phyloP scores from a whole-genome alignment of 1,140 invertebrate species.

The Eufriesea mexicana region DNA sequence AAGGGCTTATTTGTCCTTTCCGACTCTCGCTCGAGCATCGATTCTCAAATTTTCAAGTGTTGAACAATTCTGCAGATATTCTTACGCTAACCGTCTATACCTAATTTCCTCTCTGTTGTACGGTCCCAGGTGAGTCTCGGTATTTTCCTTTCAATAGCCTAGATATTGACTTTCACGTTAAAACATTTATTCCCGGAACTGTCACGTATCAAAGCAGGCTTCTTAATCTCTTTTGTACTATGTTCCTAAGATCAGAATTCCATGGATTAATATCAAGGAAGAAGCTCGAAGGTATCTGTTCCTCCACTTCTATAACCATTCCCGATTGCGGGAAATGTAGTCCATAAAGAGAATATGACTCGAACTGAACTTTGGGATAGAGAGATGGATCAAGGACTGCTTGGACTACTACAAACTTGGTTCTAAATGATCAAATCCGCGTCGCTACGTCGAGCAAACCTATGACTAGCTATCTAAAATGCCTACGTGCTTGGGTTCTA shows the following conservation, averaged over 20 bases:
- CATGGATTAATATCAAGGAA: not conserved
- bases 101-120: not conserved
- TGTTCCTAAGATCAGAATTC: not conserved
- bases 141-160: not conserved
- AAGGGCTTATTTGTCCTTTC: constrained; percentile 30
- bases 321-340: not conserved
- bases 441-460: constrained; percentile 49
- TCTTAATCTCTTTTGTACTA: not conserved
- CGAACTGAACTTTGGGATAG: constrained; percentile 14
- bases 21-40: constrained; percentile 54
- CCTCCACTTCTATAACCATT: not conserved
- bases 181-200: not conserved
- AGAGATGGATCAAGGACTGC: constrained; percentile 76
- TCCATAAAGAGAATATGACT: not conserved
- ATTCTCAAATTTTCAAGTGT: constrained; percentile 8
- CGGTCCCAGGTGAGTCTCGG: no score
- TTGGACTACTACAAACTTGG: constrained; percentile 79
- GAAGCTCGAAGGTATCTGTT: not conserved
- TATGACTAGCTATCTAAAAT: constrained; percentile 47
- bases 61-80: not conserved
- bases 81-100: not conserved
- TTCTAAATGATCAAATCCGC: constrained; percentile 56
- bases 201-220: not conserved
- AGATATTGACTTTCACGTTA: not conserved
- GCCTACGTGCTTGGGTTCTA: constrained; percentile 5